Evolutionary conservation across 2,888 invertebrate genomes (phyloP).

Genomic region (Drosophila mettleri): DNA sequence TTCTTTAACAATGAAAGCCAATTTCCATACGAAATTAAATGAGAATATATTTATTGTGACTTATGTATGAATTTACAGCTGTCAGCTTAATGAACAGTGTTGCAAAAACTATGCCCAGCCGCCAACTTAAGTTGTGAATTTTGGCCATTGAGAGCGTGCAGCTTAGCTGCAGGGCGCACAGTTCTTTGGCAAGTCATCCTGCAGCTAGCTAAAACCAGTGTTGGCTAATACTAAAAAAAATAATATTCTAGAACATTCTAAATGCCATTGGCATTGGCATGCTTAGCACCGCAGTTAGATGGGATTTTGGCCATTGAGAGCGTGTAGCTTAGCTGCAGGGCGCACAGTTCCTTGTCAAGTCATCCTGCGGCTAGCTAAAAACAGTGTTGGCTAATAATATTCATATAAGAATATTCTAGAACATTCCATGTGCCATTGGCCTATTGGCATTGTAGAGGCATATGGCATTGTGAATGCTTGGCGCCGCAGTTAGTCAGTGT

Average conservation of each 20-base stretch:
- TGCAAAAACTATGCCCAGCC: not conserved
- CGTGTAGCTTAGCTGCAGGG: not conserved
- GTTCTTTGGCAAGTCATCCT: not conserved
- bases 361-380: not conserved
- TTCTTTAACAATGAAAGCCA: not conserved
- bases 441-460: not conserved
- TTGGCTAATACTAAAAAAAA: not conserved
- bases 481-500: conserved; percentile 14
- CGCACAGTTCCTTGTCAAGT: not conserved
- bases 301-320: too few species aligned
- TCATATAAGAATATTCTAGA: too few species aligned
- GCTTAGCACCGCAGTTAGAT: not conserved
- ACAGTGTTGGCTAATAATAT: not conserved
- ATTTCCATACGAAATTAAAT: not conserved
- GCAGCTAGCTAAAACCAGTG: not conserved
- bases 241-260: too few species aligned
- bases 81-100: not conserved
- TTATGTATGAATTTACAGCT: not conserved
- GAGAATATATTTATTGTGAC: too few species aligned
- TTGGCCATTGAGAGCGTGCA: too few species aligned
- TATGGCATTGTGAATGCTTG: not conserved
- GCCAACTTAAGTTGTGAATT: too few species aligned
- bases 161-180: not conserved
- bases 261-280: not conserved
- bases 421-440: not conserved